Evolutionary conservation across 2,888 invertebrate species (phyloP).

Genomic region (Rhabditoides inermis): DNA sequence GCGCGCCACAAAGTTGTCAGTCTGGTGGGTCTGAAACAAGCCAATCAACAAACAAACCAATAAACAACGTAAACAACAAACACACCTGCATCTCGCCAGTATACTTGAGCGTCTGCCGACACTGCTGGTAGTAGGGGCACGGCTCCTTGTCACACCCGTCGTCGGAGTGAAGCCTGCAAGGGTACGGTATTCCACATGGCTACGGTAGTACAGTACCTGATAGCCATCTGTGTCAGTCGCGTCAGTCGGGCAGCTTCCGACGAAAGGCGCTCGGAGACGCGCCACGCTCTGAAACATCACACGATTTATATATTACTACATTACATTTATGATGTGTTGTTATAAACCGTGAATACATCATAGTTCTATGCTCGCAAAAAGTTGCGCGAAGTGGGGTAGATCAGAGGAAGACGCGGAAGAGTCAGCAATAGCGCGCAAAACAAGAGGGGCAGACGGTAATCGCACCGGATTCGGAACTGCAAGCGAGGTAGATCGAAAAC

Average conservation of each 20-base stretch:
- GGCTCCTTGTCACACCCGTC: slow-evolving; percentile 45
- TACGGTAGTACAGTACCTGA: too few species aligned
- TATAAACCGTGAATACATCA: too few species aligned
- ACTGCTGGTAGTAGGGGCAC: slow-evolving; percentile 46
- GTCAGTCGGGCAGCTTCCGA: slow-evolving; percentile 24
- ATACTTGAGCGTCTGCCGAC: slow-evolving; percentile 42
- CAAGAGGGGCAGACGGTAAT: too few species aligned
- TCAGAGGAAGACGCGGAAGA: too few species aligned
- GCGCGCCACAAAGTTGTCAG: slow-evolving; percentile 46
- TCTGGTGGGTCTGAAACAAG: slow-evolving; percentile 32
- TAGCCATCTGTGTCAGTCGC: slow-evolving; percentile 23
- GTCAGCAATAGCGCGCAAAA: too few species aligned
- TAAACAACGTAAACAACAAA: slow-evolving; percentile 1
- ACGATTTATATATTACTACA: too few species aligned
- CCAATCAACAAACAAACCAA: not conserved
- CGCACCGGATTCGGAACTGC: too few species aligned
- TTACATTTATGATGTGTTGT: too few species aligned
- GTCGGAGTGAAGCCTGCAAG: slow-evolving; percentile 31
- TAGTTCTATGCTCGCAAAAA: too few species aligned
- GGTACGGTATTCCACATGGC: too few species aligned
- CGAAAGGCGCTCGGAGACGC: slow-evolving; percentile 28
- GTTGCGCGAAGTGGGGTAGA: too few species aligned
- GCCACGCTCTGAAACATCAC: slow-evolving; percentile 39
- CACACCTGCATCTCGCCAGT: slow-evolving; percentile 24
- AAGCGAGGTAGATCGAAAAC: too few species aligned